Base-by-base conservation (phyloP, 2,888 invertebrate genomes). In the Heteromyza rotundicornis region DNA sequence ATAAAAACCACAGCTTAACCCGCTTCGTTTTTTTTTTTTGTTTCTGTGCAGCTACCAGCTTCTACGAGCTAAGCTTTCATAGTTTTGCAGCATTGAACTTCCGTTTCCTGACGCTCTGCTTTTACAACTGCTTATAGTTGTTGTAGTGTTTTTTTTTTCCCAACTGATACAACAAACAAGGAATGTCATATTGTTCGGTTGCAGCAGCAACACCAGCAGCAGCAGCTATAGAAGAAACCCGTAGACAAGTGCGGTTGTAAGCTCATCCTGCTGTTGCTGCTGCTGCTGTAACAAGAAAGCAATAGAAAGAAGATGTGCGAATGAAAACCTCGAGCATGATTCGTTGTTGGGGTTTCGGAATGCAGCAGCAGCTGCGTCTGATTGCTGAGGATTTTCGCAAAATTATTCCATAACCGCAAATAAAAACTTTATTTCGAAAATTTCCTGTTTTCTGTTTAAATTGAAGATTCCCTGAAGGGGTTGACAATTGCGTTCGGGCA, bases 371-470 rank as follows among this genome's bases (percentile, higher is more conserved):
- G 65, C 65, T 65, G 65, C 60, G 63, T 56, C 55, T 65, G 65
- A 65, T 63, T 60, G 63, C 52, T 60, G 27, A 60, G 59, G 57
- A 63, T 63, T 62, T 65, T 62, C 55, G n/a, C 36, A 52, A 56
- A 61, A 59, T 60, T 62, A 55, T 57, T 59, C 56, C 54, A 27
- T 57, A 56, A 65, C 62, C 65, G 60, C 65, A 65, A 61, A 63
- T 56, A 58, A 60, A 62, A 62, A 54, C 17, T 56, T 32, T n/a
- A 7, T 40, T 40, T 40, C 3, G 40, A n/a, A 40, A 40, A 14
- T 40, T 10, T 40, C n/a, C n/a, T 40, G 40, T n/a, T 14, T n/a
- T 40, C n/a, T 3, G 14, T 40, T 40, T 14, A 40, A 40, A 40
- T 40, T 5, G 27, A 27, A 27, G 27, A 27, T 27, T 27, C 27